A percentile compares a stretch with the other conserved stretches of the same genome.
Evolutionary conservation across 2,888 invertebrate genomes (phyloP).

Genomic region (Alloplasta piceator): DNA sequence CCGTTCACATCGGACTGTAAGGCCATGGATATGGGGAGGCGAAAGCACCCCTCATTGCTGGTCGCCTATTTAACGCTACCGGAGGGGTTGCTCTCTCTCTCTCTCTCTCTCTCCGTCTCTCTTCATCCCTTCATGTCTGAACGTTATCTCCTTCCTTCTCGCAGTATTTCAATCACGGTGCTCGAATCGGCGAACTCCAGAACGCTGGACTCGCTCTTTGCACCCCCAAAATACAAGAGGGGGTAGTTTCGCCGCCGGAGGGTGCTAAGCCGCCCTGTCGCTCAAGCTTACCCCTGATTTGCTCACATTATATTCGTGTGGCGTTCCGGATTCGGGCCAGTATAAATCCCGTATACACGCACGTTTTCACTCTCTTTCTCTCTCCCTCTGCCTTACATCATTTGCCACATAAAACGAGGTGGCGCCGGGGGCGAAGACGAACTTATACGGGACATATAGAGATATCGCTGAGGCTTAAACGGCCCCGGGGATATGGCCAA

Average conservation of each 20-base stretch:
- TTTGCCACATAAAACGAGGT: constrained; percentile 47
- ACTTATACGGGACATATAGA: constrained; percentile 16
- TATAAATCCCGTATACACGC: constrained; percentile 10
- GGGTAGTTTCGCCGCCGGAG: constrained; percentile 66
- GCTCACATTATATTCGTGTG: constrained; percentile 70
- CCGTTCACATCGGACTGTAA: constrained; percentile 31
- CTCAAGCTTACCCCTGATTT: constrained; percentile 76
- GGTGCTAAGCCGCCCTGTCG: constrained; percentile 76
- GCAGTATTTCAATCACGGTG: constrained; percentile 22
- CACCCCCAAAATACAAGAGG: constrained; percentile 31
- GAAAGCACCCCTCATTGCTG: constrained; percentile 43
- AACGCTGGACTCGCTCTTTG: constrained; percentile 35
- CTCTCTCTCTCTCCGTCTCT: neutral
- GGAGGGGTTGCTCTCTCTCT: constrained; percentile 40
- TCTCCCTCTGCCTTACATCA: constrained; percentile 32
- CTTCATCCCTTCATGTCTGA: neutral
- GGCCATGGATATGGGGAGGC: constrained; percentile 37
- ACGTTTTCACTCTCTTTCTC: constrained; percentile 38
- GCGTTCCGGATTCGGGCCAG: constrained; percentile 58
- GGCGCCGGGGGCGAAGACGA: constrained; percentile 61
- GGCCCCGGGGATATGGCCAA: constrained; percentile 66
- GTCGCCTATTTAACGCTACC: constrained; percentile 66
- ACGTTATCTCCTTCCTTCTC: constrained; percentile 12
- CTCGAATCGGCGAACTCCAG: constrained; percentile 31
- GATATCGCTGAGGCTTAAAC: constrained; percentile 56